phyloP scores from a whole-genome alignment of 1,140 invertebrate genomes.

The Heliconius melpomene region DNA sequence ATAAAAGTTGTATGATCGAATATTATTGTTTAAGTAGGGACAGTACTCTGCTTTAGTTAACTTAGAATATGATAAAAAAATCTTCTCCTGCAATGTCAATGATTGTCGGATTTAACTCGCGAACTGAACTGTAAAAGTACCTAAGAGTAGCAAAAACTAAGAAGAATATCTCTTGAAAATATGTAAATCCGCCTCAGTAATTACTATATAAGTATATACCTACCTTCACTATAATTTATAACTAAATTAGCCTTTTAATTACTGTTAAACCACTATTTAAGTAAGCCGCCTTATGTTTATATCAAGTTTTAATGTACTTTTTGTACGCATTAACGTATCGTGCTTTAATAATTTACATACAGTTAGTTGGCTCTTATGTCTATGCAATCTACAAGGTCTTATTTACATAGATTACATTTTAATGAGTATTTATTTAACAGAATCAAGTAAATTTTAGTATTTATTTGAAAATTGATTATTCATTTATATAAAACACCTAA shows the following conservation, averaged over 20 bases:
- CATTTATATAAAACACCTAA: neutral
- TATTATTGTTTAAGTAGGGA: too few relatives aligned
- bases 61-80: too few relatives aligned
- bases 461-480: neutral
- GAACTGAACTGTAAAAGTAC: too few relatives aligned
- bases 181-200: neutral
- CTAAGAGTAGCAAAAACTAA: too few relatives aligned
- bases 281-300: conserved; percentile 7
- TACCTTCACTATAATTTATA: neutral
- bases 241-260: conserved; percentile 11
- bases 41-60: too few relatives aligned
- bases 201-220: neutral
- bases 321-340: neutral
- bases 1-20: too few relatives aligned
- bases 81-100: too few relatives aligned
- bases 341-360: neutral
- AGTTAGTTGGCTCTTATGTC: neutral
- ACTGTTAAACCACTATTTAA: neutral
- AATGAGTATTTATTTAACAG: neutral
- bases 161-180: too few relatives aligned
- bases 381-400: neutral
- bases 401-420: neutral
- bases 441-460: neutral
- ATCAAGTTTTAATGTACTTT: conserved; percentile 1
- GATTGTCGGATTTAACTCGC: too few relatives aligned